A percentile compares a stretch with the other conserved stretches of the same genome.
phyloP scores from a whole-genome alignment of 2,113 vertebrate genomes.

The Leucoraja erinaceus region DNA sequence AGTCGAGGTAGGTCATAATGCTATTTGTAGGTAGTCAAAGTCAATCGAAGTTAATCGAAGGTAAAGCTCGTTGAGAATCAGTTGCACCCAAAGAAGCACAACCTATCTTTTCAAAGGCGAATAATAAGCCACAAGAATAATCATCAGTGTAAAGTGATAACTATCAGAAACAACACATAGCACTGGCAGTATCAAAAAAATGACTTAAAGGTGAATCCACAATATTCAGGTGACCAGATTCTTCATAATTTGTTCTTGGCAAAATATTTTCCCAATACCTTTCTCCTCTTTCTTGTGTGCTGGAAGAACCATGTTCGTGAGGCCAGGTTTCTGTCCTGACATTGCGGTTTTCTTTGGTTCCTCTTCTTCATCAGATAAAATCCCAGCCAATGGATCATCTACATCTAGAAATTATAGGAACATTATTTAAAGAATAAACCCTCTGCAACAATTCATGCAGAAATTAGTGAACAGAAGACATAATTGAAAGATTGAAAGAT shows the following conservation, averaged over 20 bases:
- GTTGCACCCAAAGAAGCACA: neutral
- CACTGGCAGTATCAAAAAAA: neutral
- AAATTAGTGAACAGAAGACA: neutral
- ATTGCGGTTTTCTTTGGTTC: slow-evolving; percentile 24
- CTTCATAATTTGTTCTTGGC: neutral
- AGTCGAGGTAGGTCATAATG: no score
- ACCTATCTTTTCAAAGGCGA: neutral
- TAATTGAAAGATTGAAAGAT: neutral
- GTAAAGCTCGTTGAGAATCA: no score
- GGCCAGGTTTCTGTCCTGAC: slow-evolving; percentile 41
- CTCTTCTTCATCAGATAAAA: slow-evolving; percentile 61
- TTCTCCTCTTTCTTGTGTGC: slow-evolving; percentile 46
- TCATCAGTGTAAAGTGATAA: neutral
- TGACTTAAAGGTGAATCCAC: neutral
- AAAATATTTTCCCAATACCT: slow-evolving; percentile 46
- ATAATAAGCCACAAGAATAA: neutral
- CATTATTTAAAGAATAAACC: neutral
- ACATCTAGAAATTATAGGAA: slow-evolving; percentile 47
- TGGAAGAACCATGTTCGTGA: slow-evolving; percentile 42
- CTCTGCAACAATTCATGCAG: no score
- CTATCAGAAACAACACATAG: neutral
- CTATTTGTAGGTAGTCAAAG: no score
- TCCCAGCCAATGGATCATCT: slow-evolving; percentile 59
- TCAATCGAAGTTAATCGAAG: no score
- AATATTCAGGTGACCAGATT: neutral